These are phyloP conservation scores for Characodon lateralis DNA, from an alignment of 2,797 vertebrate species.

Conservation along the genomic window DNA sequence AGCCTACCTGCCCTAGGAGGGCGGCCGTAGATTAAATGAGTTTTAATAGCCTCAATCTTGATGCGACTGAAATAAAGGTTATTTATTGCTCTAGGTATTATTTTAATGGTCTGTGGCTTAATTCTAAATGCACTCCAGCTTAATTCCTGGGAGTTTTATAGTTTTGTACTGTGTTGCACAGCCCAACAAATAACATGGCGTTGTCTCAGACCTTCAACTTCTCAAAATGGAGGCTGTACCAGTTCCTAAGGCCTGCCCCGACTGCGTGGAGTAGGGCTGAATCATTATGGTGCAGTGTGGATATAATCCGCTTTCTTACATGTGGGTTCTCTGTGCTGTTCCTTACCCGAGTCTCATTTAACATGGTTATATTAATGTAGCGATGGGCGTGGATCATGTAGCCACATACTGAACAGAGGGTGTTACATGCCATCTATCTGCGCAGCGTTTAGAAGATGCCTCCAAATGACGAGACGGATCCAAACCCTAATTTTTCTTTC, in stretches of 20 bases:
- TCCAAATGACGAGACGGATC: slow-evolving; percentile 63
- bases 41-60: neutral
- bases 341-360: neutral
- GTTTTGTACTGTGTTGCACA: neutral
- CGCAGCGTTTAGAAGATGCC: slow-evolving; percentile 59
- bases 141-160: neutral
- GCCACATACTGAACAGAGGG: neutral
- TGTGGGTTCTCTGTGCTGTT: neutral
- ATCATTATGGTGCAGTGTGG: neutral
- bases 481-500: slow-evolving; percentile 11
- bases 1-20: neutral
- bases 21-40: neutral
- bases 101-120: neutral
- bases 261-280: slow-evolving; percentile 5
- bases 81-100: neutral
- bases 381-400: neutral
- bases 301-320: neutral
- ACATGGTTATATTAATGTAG: neutral
- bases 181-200: neutral
- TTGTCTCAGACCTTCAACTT: neutral
- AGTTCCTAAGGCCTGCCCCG: slow-evolving; percentile 30
- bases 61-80: neutral
- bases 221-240: slow-evolving; percentile 67
- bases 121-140: neutral
- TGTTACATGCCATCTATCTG: slow-evolving; percentile 22